Evolutionary conservation across 2,113 vertebrate genomes (phyloP), one percentile per base, ranked within the genome.

Genomic region (Otocyon megalotis): DNA sequence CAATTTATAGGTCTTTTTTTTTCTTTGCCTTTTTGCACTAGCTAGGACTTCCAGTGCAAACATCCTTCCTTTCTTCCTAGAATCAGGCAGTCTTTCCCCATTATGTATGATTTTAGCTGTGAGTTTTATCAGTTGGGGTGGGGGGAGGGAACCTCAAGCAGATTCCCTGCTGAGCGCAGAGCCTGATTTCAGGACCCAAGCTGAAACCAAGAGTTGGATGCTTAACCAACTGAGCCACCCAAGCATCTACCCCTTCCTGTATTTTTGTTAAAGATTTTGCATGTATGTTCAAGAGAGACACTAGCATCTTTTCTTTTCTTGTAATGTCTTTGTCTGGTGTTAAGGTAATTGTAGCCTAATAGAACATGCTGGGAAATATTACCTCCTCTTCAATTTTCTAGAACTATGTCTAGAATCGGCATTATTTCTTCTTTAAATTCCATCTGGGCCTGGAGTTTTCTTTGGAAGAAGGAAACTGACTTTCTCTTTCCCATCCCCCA

Each of bases 341-440:
- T 48, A 76, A 50, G 30, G 56, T 74, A 63, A 84, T 37, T 13
- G 26, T 65, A 26, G 32, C 58, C 26, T 86, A 8, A 85, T 4
- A 54, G 16, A 35, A 53, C 8, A 15, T 74, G 15, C 7, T 74
- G 22, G 20, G n/a, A 85, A 84, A 84, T 84, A 84, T 10, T 63
- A 72, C 30, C 8, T 54, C 50, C 19, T 84, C 22, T 58, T 92
- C 24, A 63, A 37, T 74, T 84, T 74, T 62, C 67, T 63, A 32
- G 67, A 84, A 85, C 22, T 62, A 19, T 72, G 65, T 50, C 67
- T 84, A 84, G 67, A 84, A 74, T 60, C 50, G 24, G 32, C 74
- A 92, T 77, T 77, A 50, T 77, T 63, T 84, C 50, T 72, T 72
- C 4, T 54, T 76, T 93, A 85, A 92, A 50, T 76, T 93, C 35